Conservation (phyloP, 2,113 vertebrate genomes). For the Microtus pennsylvanicus region DNA sequence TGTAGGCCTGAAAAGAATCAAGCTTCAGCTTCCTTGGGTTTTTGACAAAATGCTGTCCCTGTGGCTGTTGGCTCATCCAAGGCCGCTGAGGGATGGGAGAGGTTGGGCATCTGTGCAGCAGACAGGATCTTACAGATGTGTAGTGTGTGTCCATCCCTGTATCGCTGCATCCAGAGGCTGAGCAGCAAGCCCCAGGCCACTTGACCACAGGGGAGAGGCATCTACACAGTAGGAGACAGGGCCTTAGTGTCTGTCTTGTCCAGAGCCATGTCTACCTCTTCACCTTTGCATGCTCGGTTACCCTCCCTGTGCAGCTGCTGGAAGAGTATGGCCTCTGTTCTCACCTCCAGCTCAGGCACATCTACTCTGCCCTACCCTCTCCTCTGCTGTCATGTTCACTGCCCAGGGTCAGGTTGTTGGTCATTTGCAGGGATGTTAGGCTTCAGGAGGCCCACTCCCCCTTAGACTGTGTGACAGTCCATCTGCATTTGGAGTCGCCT, state of each 20-base stretch:
- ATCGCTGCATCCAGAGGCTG: too few relatives aligned
- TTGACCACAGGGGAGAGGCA: too few relatives aligned
- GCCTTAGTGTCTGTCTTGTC: background rate
- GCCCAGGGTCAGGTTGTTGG: background rate
- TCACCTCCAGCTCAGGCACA: too few relatives aligned
- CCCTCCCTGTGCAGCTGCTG: rapidly evolving
- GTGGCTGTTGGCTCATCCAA: too few relatives aligned
- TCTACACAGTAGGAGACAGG: background rate
- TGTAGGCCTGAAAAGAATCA: too few relatives aligned
- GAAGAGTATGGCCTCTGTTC: background rate
- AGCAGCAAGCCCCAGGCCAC: background rate
- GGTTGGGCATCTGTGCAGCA: rapidly evolving
- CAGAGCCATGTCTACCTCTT: too few relatives aligned
- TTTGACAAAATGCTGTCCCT: background rate
- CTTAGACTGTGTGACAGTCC: background rate
- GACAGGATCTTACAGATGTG: rapidly evolving
- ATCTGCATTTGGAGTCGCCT: background rate
- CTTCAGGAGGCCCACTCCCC: background rate
- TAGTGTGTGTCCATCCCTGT: rapidly evolving
- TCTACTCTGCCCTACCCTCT: background rate
- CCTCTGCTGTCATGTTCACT: background rate
- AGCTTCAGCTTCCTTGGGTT: background rate
- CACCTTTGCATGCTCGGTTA: too few relatives aligned
- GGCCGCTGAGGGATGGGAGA: background rate
- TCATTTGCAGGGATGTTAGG: background rate